Base-by-base conservation (phyloP, 2,797 vertebrate species). In the Sus cebifrons region DNA sequence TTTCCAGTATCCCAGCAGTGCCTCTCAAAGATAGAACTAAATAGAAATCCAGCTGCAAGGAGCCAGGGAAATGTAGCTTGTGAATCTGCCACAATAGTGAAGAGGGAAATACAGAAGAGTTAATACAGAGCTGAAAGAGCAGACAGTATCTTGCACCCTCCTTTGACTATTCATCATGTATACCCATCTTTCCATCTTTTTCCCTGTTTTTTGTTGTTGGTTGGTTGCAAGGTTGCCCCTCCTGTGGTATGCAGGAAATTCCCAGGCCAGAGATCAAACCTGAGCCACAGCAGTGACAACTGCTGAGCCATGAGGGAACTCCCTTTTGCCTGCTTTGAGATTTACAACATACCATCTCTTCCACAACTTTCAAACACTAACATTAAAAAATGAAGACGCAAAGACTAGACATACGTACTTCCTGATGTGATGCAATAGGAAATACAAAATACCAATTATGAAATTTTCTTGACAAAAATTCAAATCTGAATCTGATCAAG, bases 381-480 rank as follows among this genome's bases (percentile, higher is more conserved):
- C 75, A 88, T 18, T 81, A 0, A 18, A 68, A 88, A n/a, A 65
- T 27, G 62, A 56, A 20, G 56, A 60, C 4, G n/a, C 5, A 67
- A 52, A 52, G 6, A 54, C 75, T 18, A 58, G 60, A 77, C 12
- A 12, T 20, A 70, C 52, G n/a, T 65, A 32, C 36, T 36, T 67
- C 49, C 15, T 29, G 14, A 17, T 86, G 5, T 67, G 62, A 60
- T 14, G 14, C 36, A 78, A 64, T 11, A 54, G 20, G 29, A 83
- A 75, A 75, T 68, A 77, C 36, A 84, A 58, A 75, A 70, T 70
- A 94, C 71, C 77, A 58, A 49, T 6, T 10, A 68, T 27, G 62
- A 70, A 49, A 54, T 70, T 70, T 54, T 62, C n/a, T 79, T 71
- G 65, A 86, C 44, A 79, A 86, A 86, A 79, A 56, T 65, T 86